Percentiles rank a stretch among this genome's conserved stretches.
These are phyloP conservation scores for Sicus ferrugineus DNA, from an alignment of 2,888 invertebrate genomes.

Conservation along the genomic window DNA sequence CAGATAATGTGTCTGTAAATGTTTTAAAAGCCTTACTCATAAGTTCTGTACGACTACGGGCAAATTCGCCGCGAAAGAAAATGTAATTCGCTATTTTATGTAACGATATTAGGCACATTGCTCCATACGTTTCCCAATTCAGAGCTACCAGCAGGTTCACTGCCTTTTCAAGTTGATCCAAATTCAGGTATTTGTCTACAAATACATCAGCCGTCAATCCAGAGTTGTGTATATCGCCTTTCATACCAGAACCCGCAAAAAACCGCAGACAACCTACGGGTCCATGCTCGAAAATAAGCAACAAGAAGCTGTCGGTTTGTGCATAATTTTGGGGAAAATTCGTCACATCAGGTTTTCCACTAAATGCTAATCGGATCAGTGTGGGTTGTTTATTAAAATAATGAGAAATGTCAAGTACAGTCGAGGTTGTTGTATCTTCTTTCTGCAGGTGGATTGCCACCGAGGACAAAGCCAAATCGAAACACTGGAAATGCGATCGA, in stretches of 20 bases:
- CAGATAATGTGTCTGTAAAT: conserved; percentile 75
- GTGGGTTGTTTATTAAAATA: conserved; percentile 67
- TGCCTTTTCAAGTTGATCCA: conserved; percentile 73
- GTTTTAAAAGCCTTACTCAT: conserved; percentile 82
- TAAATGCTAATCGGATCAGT: conserved; percentile 70
- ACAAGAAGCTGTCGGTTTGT: conserved; percentile 67
- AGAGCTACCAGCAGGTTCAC: conserved; percentile 72
- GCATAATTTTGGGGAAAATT: conserved; percentile 59
- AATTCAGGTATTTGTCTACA: conserved; percentile 71
- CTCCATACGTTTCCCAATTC: conserved; percentile 83
- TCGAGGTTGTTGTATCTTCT: conserved; percentile 72
- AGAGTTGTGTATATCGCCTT: conserved; percentile 64
- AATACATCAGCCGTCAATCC: conserved; percentile 70
- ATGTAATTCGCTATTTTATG: conserved; percentile 75
- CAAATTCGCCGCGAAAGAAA: conserved; percentile 60
- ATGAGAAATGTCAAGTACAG: conserved; percentile 71
- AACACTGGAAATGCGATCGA: conserved; percentile 78
- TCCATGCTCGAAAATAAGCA: conserved; percentile 71
- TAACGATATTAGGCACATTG: conserved; percentile 77
- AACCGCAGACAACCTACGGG: conserved; percentile 69
- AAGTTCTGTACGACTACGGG: conserved; percentile 64
- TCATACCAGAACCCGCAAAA: conserved; percentile 66
- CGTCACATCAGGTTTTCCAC: conserved; percentile 66
- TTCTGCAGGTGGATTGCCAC: conserved; percentile 73
- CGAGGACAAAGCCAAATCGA: conserved; percentile 75